Percentiles rank a stretch among this genome's conserved stretches.
Conservation (phyloP, 2,888 invertebrate species). For the Mythimna pallens region DNA sequence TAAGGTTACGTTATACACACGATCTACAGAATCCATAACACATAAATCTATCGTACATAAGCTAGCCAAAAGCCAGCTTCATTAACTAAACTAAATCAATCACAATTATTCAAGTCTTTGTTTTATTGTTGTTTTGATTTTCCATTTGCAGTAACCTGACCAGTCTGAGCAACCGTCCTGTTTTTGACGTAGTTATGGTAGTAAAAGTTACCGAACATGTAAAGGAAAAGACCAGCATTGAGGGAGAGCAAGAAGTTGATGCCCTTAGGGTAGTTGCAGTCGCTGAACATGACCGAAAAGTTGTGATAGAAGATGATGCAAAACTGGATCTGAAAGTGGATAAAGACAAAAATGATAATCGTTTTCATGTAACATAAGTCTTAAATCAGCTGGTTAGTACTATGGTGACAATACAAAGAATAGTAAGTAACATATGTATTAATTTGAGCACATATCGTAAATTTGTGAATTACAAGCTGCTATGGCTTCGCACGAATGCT, state of each 20-base stretch:
- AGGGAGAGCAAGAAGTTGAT: conserved; percentile 92
- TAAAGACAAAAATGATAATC: background rate
- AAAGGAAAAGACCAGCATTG: conserved; percentile 93
- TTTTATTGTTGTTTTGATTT: conserved; percentile 82
- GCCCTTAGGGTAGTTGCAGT: conserved; percentile 93
- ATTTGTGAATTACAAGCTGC: too few relatives aligned
- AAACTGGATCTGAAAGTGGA: conserved; percentile 91
- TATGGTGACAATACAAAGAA: background rate
- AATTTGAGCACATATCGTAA: background rate
- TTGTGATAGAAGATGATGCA: conserved; percentile 94
- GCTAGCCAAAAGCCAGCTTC: conserved; percentile 9
- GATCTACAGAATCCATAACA: conserved; percentile 26
- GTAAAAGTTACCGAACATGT: conserved; percentile 95
- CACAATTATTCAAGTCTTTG: conserved; percentile 61
- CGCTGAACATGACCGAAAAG: conserved; percentile 91
- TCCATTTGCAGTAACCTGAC: conserved; percentile 64
- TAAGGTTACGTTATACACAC: background rate
- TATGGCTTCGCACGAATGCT: too few relatives aligned
- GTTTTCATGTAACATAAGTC: background rate
- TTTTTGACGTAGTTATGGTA: conserved; percentile 91
- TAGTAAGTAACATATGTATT: background rate
- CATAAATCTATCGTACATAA: conserved; percentile 44
- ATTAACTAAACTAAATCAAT: conserved; percentile 29
- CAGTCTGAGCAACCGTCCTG: conserved; percentile 46
- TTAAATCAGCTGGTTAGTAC: background rate